Base-by-base conservation (phyloP, 2,888 invertebrate genomes). In the Acanthosepion pharaonis region DNA sequence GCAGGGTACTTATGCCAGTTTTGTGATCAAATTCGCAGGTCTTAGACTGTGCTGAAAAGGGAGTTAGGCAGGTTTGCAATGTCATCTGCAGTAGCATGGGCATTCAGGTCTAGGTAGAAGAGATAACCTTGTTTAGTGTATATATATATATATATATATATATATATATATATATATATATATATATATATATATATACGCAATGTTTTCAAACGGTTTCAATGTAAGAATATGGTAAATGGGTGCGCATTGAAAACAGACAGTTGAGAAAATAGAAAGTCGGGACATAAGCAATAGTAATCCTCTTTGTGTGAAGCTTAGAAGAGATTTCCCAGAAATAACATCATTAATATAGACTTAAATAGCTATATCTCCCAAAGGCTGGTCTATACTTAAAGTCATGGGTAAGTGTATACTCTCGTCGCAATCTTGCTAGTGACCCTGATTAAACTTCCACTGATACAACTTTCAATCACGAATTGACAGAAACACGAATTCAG, bases 261-360 rank as follows among this genome's bases (percentile, higher is more conserved):
- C 78, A n/a, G 78, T n/a, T n/a, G 28, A 78, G 78, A 78, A 42
- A 78, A 78, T 78, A n/a, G n/a, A 78, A 78, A n/a, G 78, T 78
- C 15, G 28, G 78, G 78, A 78, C 78, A 78, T 78, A 28, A 78
- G 78, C 78, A 78, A 78, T 28, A n/a, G n/a, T 78, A 78, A 78
- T 78, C 78, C 78, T 78, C 78, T 78, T 78, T 28, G 78, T 78
- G 78, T 78, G 78, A 78, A 15, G 78, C 78, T 78, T 78, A 78
- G n/a, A 78, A 11, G 78, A 78, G 78, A 78, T 78, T 78, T 78
- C 78, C 28, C 78, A 78, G 78, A 78, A 78, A 78, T 78, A 78
- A 78, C 78, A 78, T 78, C 78, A 78, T 78, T 78, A 78, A 78
- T 78, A 78, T 78, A n/a, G 78, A 78, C 9, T 78, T 78, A 78